A percentile compares a stretch with the other conserved stretches of the same genome.
Evolutionary conservation across 2,797 vertebrate species (phyloP).

Genomic region (Acanthopagrus latus): DNA sequence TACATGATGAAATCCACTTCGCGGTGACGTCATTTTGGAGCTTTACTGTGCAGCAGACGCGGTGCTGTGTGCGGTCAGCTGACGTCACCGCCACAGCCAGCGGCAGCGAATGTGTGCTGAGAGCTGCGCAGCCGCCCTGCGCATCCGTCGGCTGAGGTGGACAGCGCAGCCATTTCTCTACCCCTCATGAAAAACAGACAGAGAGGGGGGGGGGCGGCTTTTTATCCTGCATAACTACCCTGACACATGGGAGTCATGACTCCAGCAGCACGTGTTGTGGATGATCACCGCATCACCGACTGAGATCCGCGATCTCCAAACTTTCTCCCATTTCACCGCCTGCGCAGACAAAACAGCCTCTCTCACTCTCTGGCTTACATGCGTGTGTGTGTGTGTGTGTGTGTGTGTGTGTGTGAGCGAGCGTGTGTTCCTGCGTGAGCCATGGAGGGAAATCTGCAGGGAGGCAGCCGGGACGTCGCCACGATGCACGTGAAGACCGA

Average conservation of each 20-base stretch:
- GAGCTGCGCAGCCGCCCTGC: slow-evolving; percentile 86
- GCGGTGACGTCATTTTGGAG: background rate
- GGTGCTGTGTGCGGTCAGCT: slow-evolving; percentile 32
- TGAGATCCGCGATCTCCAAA: slow-evolving; percentile 59
- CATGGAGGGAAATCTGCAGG: slow-evolving; percentile 66
- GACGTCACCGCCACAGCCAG: slow-evolving; percentile 74
- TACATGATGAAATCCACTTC: background rate
- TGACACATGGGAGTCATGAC: slow-evolving; percentile 16
- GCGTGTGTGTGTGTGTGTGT: no score
- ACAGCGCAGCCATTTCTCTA: slow-evolving; percentile 84
- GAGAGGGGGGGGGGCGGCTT: background rate
- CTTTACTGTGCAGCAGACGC: background rate
- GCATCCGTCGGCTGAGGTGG: slow-evolving; percentile 76
- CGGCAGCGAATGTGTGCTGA: slow-evolving; percentile 74
- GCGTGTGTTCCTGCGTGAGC: slow-evolving; percentile 2
- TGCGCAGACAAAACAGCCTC: slow-evolving; percentile 66
- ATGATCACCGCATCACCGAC: slow-evolving; percentile 29
- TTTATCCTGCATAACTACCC: background rate
- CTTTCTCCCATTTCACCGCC: slow-evolving; percentile 66
- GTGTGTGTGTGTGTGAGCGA: no score
- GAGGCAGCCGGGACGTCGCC: slow-evolving; percentile 50
- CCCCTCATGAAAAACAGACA: slow-evolving; percentile 25
- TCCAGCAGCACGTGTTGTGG: background rate
- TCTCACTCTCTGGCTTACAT: background rate
- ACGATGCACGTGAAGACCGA: slow-evolving; percentile 74